phyloP scores from a whole-genome alignment of 1,140 invertebrate species.

The Lineus longissimus region DNA sequence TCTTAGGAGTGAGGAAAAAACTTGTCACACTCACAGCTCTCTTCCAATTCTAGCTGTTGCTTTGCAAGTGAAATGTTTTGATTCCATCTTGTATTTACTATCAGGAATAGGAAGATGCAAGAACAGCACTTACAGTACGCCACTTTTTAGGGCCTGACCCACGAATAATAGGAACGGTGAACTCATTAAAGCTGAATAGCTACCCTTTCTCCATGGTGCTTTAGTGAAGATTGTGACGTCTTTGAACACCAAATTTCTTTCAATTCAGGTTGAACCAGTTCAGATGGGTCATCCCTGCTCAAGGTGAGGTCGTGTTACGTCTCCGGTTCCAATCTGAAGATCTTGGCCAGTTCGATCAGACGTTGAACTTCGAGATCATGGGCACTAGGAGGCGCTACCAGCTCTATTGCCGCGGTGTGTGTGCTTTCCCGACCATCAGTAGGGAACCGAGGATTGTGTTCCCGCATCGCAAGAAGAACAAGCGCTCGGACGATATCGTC shows the following conservation, averaged over 20 bases:
- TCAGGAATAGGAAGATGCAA: too few species aligned
- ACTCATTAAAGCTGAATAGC: too few species aligned
- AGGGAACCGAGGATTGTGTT: constrained; percentile 55
- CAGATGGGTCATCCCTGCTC: constrained; percentile 49
- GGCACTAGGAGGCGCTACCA: constrained; percentile 51
- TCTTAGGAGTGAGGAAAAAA: too few species aligned
- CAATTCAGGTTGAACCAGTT: constrained; percentile 41
- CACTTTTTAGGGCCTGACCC: too few species aligned
- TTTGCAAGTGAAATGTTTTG: too few species aligned
- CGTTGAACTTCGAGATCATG: constrained; percentile 53
- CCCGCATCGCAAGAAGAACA: constrained; percentile 44
- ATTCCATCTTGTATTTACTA: too few species aligned
- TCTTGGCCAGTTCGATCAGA: constrained; percentile 55
- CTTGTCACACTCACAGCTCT: too few species aligned
- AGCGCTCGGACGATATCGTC: constrained; percentile 48
- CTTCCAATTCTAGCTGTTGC: too few species aligned
- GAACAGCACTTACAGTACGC: too few species aligned
- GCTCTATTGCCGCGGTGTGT: constrained; percentile 52
- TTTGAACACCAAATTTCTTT: constrained; percentile 6
- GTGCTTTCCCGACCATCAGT: constrained; percentile 53
- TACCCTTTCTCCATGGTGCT: too few species aligned
- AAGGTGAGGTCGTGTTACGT: constrained; percentile 39
- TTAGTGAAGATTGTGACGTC: too few species aligned
- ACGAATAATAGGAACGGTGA: too few species aligned
- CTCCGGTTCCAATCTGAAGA: constrained; percentile 51